These are phyloP conservation scores for Phasianus colchicus DNA, from an alignment of 2,113 vertebrate species.

Conservation along the genomic window DNA sequence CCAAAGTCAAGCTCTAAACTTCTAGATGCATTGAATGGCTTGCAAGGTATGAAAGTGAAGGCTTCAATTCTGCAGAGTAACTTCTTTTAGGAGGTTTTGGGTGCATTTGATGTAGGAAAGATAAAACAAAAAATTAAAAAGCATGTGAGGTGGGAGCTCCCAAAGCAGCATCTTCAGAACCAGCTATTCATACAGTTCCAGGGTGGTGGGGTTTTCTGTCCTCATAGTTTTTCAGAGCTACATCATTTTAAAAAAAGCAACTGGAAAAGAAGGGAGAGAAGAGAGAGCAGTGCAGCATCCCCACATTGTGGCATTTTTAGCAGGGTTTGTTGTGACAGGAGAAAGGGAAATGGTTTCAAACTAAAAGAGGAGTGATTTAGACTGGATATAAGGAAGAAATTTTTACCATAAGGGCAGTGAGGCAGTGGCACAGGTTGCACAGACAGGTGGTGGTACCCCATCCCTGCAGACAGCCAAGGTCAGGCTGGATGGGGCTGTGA, in stretches of 20 bases:
- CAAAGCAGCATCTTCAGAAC: background rate
- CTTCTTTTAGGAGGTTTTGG: background rate
- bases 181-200: background rate
- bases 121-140: background rate
- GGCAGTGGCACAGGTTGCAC: too few species aligned
- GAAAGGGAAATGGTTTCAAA: too few species aligned
- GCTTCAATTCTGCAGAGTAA: fast-evolving
- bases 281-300: background rate
- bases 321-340: too few species aligned
- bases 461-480: too few species aligned
- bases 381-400: too few species aligned
- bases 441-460: too few species aligned
- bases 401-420: too few species aligned
- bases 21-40: fast-evolving
- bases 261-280: background rate
- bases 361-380: too few species aligned
- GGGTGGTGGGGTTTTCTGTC: too few species aligned
- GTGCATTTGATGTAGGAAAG: too few species aligned
- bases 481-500: too few species aligned
- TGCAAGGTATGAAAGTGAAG: background rate
- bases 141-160: background rate
- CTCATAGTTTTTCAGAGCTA: background rate
- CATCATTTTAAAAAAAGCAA: background rate
- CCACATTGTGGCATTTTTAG: background rate
- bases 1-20: background rate